phyloP scores from a whole-genome alignment of 1,140 invertebrate genomes.

The Drosophila fuyamai region DNA sequence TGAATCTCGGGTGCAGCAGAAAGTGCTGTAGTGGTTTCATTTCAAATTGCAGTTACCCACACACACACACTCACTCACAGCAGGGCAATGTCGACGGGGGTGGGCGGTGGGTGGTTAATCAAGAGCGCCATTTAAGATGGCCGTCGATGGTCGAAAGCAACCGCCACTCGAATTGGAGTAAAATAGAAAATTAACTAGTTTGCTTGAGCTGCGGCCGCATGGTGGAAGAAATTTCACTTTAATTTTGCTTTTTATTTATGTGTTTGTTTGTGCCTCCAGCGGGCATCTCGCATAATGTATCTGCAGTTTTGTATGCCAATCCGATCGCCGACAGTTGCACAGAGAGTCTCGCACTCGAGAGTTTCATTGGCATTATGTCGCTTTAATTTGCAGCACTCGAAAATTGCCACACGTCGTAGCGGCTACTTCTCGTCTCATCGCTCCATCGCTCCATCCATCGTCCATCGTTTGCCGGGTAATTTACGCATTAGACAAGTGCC shows the following conservation, averaged over 20 bases:
- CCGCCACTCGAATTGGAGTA: slow-evolving; percentile 79
- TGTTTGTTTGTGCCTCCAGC: slow-evolving; percentile 75
- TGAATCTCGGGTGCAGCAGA: slow-evolving; percentile 40
- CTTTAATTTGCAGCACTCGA: slow-evolving; percentile 57
- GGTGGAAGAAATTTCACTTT: slow-evolving; percentile 80
- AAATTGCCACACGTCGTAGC: slow-evolving; percentile 56
- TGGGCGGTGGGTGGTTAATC: slow-evolving; percentile 35
- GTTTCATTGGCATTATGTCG: slow-evolving; percentile 73
- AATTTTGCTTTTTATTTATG: slow-evolving; percentile 84
- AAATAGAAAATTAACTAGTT: slow-evolving; percentile 84
- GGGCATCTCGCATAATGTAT: slow-evolving; percentile 64
- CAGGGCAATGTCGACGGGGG: slow-evolving; percentile 3
- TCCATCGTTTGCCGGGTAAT: slow-evolving; percentile 55
- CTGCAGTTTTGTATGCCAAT: slow-evolving; percentile 76
- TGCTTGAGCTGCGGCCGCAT: slow-evolving; percentile 37
- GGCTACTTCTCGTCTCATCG: slow-evolving; percentile 25
- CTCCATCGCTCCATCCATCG: slow-evolving; percentile 13
- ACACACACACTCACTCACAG: slow-evolving; percentile 2
- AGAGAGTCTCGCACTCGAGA: slow-evolving; percentile 44
- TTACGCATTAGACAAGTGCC: slow-evolving; percentile 78
- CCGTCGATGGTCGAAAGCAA: slow-evolving; percentile 64
- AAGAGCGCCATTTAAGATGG: slow-evolving; percentile 56
- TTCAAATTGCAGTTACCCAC: slow-evolving; percentile 57
- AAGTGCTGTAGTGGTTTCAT: slow-evolving; percentile 62
- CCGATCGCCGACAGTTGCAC: slow-evolving; percentile 54